A percentile compares a stretch with the other conserved stretches of the same genome.
These are phyloP conservation scores for Aurelia sp. DNA, from an alignment of 30 jellyfish, hydroid and myxozoan species.

Conservation along the genomic window DNA sequence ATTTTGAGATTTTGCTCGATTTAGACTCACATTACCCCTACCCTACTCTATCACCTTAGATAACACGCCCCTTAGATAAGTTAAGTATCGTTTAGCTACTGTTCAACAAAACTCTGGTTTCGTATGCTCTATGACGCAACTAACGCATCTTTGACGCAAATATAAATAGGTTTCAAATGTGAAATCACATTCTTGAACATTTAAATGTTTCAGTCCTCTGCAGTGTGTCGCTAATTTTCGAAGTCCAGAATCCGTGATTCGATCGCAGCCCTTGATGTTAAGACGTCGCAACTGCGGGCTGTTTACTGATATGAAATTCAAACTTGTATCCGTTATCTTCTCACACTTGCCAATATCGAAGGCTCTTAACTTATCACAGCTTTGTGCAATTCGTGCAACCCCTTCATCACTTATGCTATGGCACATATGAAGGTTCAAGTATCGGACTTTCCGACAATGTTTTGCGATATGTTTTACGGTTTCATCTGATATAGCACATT, in stretches of 20 bases:
- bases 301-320: slow-evolving; percentile 73
- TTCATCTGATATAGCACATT: slow-evolving; percentile 78
- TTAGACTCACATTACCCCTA: too few species aligned
- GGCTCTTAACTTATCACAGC: slow-evolving; percentile 72
- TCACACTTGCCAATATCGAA: slow-evolving; percentile 86
- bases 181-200: slow-evolving; percentile 80
- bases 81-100: too few species aligned
- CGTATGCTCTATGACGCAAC: slow-evolving; percentile 85
- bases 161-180: slow-evolving; percentile 79
- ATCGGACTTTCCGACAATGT: slow-evolving; percentile 62
- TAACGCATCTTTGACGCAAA: slow-evolving; percentile 71
- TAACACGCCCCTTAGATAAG: too few species aligned
- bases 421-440: slow-evolving; percentile 80
- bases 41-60: too few species aligned
- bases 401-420: slow-evolving; percentile 81
- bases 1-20: too few species aligned
- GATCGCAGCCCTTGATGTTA: slow-evolving; percentile 75
- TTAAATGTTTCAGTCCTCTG: slow-evolving; percentile 55
- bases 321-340: slow-evolving; percentile 67
- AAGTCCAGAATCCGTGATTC: slow-evolving; percentile 84
- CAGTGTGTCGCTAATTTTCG: slow-evolving; percentile 85
- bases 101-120: slow-evolving; percentile 78
- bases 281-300: slow-evolving; percentile 84
- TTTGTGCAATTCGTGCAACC: slow-evolving; percentile 64
- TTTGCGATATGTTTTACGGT: slow-evolving; percentile 67